Evolutionary conservation across 2,888 invertebrate species (phyloP), one percentile per base, ranked within the genome.

Genomic region (Caenorhabditis sulstoni): DNA sequence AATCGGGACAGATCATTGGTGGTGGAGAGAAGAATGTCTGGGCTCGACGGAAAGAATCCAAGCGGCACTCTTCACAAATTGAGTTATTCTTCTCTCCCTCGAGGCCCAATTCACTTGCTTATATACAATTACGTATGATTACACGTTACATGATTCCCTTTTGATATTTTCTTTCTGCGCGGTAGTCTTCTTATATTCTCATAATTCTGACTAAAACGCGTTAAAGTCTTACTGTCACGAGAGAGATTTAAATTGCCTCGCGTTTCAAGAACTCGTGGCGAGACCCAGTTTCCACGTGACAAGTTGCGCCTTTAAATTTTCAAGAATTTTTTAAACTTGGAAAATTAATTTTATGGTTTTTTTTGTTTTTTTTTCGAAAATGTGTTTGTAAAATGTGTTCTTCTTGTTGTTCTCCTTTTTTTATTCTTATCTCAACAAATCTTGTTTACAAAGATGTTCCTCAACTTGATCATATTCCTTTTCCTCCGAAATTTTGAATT

Each of bases 61-160:
- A 52, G n/a, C 2, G 22, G 20, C 22, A 22, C 20, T 20, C 49
- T 14, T 18, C 3, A 7, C 5, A 9, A 22, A 49, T 49, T 11
- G 49, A 49, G 23, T 49, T 22, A 14, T 4, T 52, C 18, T 18
- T 29, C 14, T 29, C 29, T 29, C 14, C 7, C 52, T 11, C 52
- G 52, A 52, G 52, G 29, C 52, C 52, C 29, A 44, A 7, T 29
- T n/a, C 52, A 52, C 52, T n/a, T 52, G 52, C 1, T 7, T 52
- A 23, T 52, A 23, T 29, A 29, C 52, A 52, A 52, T 52, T 52
- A 52, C 29, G 29, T 23, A 23, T 52, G 52, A 52, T 52, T 52
- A 52, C n/a, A 29, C 29, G 52, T 52, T 52, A 52, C 23, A 50
- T 50, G 49, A 50, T 8, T 52, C 16, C 23, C n/a, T 14, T n/a